Percentiles rank a stretch among this genome's conserved stretches.
These are phyloP conservation scores for Leucopternis melanops DNA, from an alignment of 2,113 vertebrate species.

Conservation along the genomic window DNA sequence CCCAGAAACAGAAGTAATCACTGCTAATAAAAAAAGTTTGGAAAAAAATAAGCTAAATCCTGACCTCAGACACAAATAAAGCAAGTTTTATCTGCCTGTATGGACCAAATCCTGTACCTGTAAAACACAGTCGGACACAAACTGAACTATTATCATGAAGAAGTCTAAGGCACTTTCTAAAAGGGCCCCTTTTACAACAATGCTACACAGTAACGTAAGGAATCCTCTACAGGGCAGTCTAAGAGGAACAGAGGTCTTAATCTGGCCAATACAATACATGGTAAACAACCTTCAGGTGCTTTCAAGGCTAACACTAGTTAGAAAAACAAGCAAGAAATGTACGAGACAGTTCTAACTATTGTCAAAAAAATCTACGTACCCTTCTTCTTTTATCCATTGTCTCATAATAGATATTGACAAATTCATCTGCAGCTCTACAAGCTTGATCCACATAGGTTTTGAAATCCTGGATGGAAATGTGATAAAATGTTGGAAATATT, in stretches of 20 bases:
- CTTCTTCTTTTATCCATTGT: slow-evolving; percentile 96
- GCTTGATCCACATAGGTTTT: slow-evolving; percentile 91
- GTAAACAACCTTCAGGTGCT: neutral
- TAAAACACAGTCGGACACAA: accelerated
- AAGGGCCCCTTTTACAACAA: neutral
- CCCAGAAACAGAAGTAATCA: neutral
- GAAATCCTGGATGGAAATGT: slow-evolving; percentile 90
- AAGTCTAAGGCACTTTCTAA: neutral
- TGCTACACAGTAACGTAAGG: neutral
- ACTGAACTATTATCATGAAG: neutral
- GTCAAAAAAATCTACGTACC: slow-evolving; percentile 63
- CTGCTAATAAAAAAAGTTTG: neutral
- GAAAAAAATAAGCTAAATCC: neutral
- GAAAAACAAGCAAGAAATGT: neutral
- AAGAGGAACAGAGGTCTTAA: neutral
- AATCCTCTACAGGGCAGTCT: neutral
- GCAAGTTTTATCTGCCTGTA: neutral
- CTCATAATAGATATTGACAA: slow-evolving; percentile 95
- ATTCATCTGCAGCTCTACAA: slow-evolving; percentile 94
- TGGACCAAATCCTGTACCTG: neutral
- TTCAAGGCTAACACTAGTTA: neutral
- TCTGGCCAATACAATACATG: accelerated
- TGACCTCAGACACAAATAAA: neutral
- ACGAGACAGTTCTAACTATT: neutral
- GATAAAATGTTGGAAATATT: too few species aligned